phyloP scores from a whole-genome alignment of 2,797 vertebrate genomes.

The Heteromormyrus szaboi region DNA sequence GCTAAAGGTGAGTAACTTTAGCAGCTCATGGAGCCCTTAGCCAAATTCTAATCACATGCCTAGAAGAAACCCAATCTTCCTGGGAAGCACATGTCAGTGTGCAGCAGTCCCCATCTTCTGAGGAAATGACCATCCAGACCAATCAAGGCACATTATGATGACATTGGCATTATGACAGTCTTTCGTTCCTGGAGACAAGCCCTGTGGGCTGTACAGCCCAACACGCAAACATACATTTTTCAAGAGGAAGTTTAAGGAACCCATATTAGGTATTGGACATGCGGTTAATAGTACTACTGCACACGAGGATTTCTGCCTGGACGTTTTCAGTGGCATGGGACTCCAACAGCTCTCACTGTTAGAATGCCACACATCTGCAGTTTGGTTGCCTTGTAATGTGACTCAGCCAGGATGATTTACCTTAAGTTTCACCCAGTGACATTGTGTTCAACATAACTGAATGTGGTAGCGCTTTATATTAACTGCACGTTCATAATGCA shows the following conservation, averaged over 20 bases:
- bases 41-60: slow-evolving; percentile 1
- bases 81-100: neutral
- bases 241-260: neutral
- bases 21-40: neutral
- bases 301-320: neutral
- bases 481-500: neutral
- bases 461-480: neutral
- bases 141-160: neutral
- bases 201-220: slow-evolving; percentile 4
- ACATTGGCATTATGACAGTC: slow-evolving; percentile 1
- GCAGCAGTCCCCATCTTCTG: neutral
- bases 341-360: neutral
- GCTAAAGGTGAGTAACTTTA: neutral
- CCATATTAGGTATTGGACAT: neutral
- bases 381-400: neutral
- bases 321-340: neutral
- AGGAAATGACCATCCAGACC: slow-evolving; percentile 2
- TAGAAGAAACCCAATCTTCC: neutral
- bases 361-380: neutral
- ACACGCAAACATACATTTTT: slow-evolving; percentile 1
- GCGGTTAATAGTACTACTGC: neutral
- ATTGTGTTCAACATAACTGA: neutral
- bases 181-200: neutral
- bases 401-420: neutral
- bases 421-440: neutral